Conservation (phyloP, 1,140 invertebrate species). For the Zaprionus vittiger region DNA sequence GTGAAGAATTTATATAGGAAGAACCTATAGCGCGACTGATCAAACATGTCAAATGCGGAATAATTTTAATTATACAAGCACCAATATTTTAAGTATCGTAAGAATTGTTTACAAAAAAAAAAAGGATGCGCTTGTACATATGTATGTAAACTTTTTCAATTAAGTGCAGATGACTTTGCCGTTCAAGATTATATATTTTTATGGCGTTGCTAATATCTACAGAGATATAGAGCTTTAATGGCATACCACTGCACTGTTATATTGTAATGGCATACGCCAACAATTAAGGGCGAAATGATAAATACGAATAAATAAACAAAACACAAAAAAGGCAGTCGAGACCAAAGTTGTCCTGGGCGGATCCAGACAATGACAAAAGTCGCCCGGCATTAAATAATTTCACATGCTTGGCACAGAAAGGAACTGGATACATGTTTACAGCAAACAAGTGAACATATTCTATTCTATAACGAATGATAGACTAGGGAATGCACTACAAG, state of each 20-base stretch:
- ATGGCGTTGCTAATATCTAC: background rate
- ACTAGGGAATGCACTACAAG: conserved; percentile 45
- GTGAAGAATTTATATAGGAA: no score
- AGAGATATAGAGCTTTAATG: background rate
- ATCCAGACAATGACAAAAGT: conserved; percentile 36
- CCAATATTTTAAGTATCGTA: no score
- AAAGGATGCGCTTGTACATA: no score
- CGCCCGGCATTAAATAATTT: conserved; percentile 70
- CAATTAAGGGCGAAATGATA: conserved; percentile 60
- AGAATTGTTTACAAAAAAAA: no score
- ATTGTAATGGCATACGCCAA: background rate
- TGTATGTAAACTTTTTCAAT: no score
- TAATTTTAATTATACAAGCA: background rate
- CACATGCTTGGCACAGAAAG: conserved; percentile 47
- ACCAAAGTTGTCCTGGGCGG: conserved; percentile 53
- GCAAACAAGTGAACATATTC: conserved; percentile 3
- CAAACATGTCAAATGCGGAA: background rate
- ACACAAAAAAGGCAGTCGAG: conserved; percentile 67
- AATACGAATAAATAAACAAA: conserved; percentile 67
- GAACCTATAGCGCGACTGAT: no score
- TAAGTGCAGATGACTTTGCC: no score
- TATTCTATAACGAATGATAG: conserved; percentile 14
- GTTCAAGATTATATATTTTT: background rate
- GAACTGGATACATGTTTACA: conserved; percentile 44
- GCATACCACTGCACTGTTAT: background rate